A percentile compares a stretch with the other conserved stretches of the same genome.
phyloP scores from a whole-genome alignment of 1,140 invertebrate genomes.

The Asbolus verrucosus region DNA sequence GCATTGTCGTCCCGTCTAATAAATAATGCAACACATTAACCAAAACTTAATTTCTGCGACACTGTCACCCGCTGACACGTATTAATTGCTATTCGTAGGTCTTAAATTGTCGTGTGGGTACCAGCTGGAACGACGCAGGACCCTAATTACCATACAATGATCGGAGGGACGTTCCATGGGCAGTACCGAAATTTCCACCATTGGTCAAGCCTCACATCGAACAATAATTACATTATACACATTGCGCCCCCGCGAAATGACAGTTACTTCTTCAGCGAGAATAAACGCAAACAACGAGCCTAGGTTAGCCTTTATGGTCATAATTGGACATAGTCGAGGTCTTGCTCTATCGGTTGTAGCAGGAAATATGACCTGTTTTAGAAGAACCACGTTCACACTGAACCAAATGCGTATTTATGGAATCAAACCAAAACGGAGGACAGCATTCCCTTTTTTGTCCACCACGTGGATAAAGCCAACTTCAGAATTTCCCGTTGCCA shows the following conservation, averaged over 20 bases:
- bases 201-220: conserved; percentile 12
- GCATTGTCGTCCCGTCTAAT: conserved; percentile 33
- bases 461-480: too few relatives aligned
- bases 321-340: conserved; percentile 27
- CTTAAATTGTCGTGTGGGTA: conserved; percentile 29
- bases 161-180: conserved; percentile 30
- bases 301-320: conserved; percentile 40
- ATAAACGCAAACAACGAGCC: too few relatives aligned
- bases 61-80: conserved; percentile 30
- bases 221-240: conserved; percentile 3
- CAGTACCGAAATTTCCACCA: conserved; percentile 37
- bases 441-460: too few relatives aligned
- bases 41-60: conserved; percentile 34
- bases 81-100: conserved; percentile 36
- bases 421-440: conserved; percentile 36
- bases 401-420: conserved; percentile 34
- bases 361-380: conserved; percentile 43
- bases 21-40: conserved; percentile 27
- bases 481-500: too few relatives aligned
- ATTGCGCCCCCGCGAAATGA: conserved; percentile 7
- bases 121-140: conserved; percentile 16
- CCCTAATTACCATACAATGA: conserved; percentile 24
- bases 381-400: conserved; percentile 27
- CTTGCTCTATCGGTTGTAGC: conserved; percentile 37
- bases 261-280: too few relatives aligned